Evolutionary conservation across 2,888 invertebrate genomes (phyloP).

Genomic region (Heliconius charithonia): DNA sequence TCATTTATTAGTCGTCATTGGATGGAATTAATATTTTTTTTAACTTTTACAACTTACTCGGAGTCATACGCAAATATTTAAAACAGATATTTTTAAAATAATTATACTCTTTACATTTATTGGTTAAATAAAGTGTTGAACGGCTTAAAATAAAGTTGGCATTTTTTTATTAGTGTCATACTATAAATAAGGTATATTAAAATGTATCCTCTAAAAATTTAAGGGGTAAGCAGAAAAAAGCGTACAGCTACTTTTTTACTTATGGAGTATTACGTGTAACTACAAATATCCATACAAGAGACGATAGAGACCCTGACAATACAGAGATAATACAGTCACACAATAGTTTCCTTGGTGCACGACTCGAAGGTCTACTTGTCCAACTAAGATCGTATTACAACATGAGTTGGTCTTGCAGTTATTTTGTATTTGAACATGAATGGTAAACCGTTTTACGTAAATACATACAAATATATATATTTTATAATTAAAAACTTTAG

Average conservation of each 20-base stretch:
- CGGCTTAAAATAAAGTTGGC: too few species aligned
- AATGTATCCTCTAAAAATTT: too few species aligned
- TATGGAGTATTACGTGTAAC: neutral
- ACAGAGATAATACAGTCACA: neutral
- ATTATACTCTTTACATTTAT: too few species aligned
- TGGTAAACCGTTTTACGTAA: neutral
- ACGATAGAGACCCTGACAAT: constrained; percentile 16
- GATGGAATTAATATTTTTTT: neutral
- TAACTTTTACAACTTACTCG: neutral
- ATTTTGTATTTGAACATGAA: neutral
- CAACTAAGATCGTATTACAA: constrained; percentile 24
- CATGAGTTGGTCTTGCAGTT: neutral
- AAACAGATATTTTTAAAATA: too few species aligned
- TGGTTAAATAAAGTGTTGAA: too few species aligned
- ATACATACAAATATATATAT: neutral
- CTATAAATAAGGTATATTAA: too few species aligned
- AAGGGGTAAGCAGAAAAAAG: too few species aligned
- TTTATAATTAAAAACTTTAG: too few species aligned
- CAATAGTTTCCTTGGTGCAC: constrained; percentile 24
- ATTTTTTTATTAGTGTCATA: too few species aligned
- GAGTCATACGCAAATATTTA: too few species aligned
- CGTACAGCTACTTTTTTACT: neutral
- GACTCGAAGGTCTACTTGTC: constrained; percentile 29
- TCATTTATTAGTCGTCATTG: neutral
- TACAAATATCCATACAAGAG: neutral